Base-by-base conservation (phyloP, 2,113 vertebrate genomes). In the Lasiurus borealis region DNA sequence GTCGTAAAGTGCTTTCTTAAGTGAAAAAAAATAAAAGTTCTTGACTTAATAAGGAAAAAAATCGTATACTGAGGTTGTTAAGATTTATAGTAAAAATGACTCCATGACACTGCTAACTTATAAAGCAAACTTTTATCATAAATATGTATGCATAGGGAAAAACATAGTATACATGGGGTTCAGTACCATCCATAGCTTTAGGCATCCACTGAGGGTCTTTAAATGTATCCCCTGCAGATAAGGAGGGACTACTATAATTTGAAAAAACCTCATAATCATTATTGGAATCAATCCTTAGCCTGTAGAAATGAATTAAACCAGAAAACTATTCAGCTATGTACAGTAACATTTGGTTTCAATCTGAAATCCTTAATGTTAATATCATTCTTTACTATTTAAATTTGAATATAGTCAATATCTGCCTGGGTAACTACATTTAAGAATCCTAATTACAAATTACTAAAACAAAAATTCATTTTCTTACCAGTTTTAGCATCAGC, bases 401-500 rank as follows among this genome's bases (percentile, higher is more conserved):
- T 82, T 23, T 76, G 19, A 91, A 72, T 78, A 64, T 44, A 3
- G 8, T 89, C 80, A 90, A 48, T 8, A 90, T 44, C 71, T 84
- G 36, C 21, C 16, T 27, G 62, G 19, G 25, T 29, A 73, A 8
- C 27, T 52, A 95, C 8, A 90, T 21, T 85, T 96, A 91, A 86
- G n/a, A n/a, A 93, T 40, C 15, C 40, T 76, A 93, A 77, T 66
- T 36, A 95, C 25, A 94, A 94, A 85, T 72, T 93, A 93, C 31
- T 88, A 72, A 72, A 93, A 85, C 40, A 92, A 6, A 1, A 7
- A 54, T 27, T 72, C 34, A 88, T 77, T 78, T 88, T 92, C 98
- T 98, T 98, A 99, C 99, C 99, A 93, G 97, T 69, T 71, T 98
- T 98, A 97, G 96, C 96, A 88, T 98, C 96, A 25, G 98, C 96